Evolutionary conservation across 2,797 vertebrate genomes (phyloP).

Genomic region (Hydrophis major): DNA sequence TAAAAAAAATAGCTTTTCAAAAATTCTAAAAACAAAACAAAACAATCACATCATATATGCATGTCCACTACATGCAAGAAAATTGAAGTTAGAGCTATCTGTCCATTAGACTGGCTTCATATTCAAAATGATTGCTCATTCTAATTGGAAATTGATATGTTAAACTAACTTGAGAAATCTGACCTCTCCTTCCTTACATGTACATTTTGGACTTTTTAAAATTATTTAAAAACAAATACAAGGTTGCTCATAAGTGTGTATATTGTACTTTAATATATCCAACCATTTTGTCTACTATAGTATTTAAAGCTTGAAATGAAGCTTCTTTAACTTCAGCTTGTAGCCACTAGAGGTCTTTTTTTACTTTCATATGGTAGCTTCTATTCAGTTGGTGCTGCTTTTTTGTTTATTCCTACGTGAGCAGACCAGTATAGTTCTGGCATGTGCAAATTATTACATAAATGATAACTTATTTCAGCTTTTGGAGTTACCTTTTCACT

Average conservation of each 20-base stretch:
- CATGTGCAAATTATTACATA: slow-evolving; percentile 66
- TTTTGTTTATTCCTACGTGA: slow-evolving; percentile 78
- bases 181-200: background rate
- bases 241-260: background rate
- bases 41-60: no score
- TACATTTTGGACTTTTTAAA: background rate
- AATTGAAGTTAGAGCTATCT: rapidly evolving
- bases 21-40: background rate
- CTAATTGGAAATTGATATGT: rapidly evolving
- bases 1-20: background rate
- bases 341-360: slow-evolving; percentile 76
- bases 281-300: slow-evolving; percentile 46
- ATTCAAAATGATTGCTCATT: rapidly evolving
- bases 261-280: slow-evolving; percentile 22
- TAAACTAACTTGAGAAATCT: background rate
- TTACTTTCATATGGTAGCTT: slow-evolving; percentile 59
- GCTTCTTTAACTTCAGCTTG: slow-evolving; percentile 53
- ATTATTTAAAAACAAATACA: background rate
- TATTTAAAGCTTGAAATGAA: slow-evolving; percentile 6
- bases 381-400: slow-evolving; percentile 64
- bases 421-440: slow-evolving; percentile 72
- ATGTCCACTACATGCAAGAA: background rate
- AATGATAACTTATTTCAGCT: slow-evolving; percentile 60
- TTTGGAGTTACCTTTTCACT: slow-evolving; percentile 62
- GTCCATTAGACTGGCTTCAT: background rate